Base-by-base conservation (phyloP, 2,888 invertebrate species). In the Latrodectus elegans region DNA sequence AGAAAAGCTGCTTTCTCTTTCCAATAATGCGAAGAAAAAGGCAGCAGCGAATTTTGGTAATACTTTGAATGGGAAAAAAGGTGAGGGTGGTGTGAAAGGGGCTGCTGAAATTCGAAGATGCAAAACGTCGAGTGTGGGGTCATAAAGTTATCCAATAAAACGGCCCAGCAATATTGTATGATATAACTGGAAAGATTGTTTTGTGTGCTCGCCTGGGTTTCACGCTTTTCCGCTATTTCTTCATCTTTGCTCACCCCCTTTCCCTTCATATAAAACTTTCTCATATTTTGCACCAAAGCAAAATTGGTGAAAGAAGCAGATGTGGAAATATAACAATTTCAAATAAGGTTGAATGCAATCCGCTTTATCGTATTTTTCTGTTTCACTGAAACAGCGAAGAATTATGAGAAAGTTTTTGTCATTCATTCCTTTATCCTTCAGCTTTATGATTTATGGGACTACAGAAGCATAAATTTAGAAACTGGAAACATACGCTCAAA, bases 81-180 rank as follows among this genome's bases (percentile, higher is more conserved):
- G 70, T 38, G 38, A 75, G 73, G 74, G 81, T 49, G 55, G 52
- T 49, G 64, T 55, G 51, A 17, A 49, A 17, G 72, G 65, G 80
- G 72, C 26, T 38, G 70, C 26, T 55, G 81, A 76, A 76, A 81
- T 86, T 81, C 81, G 81, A 82, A 81, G 81, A 87, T 87, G 86
- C 86, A 87, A 87, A 87, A 82, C 81, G 86, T 81, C 81, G 86
- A 76, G 85, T 86, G 85, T 65, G 85, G 85, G 81, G 77, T 81
- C 86, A 87, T 87, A 87, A 87, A 87, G 86, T 81, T 87, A 87
- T 87, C 86, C 86, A 81, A 87, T 87, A 87, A 87, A 86, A 80
- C 80, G 80, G 85, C 75, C 38, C 76, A 80, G 75, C 85, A 80
- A 86, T 86, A 86, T 86, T 80, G 76, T 86, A 86, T 86, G 85